Base-by-base conservation (phyloP, 2,797 vertebrate genomes). In the Clarias platycephalus region DNA sequence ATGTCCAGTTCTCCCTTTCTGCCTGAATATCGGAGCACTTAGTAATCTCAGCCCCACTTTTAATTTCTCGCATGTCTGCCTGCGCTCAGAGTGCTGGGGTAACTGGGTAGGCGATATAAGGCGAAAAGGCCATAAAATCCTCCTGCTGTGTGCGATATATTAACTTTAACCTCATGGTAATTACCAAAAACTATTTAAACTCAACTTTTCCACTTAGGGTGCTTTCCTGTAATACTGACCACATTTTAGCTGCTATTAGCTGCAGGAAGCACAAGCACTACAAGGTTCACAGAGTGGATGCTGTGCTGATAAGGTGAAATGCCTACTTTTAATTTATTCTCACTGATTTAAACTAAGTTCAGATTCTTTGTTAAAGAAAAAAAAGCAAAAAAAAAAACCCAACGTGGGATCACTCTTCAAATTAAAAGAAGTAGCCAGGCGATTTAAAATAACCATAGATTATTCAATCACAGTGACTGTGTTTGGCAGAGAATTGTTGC, bases 11-110 rank as follows among this genome's bases (percentile, higher is more conserved):
- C 84, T 85, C 67, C 84, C 80, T 64, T 81, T 84, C 85, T 83
- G 80, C 82, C 80, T 83, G 84, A 89, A 90, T 87, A 87, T 89
- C 87, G 28, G 86, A 88, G 86, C 86, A 88, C 86, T 93, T 92
- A 92, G 87, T 89, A 90, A 93, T 93, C 68, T 89, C 85, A 88
- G 87, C 84, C 88, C 87, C 82, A 84, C 90, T 91, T 91, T 93
- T 94, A 93, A 94, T 94, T 94, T 94, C 92, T 90, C 93, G 93
- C 92, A 93, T 93, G 92, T 92, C 92, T 94, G 93, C 91, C 91
- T 93, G 91, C 90, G 89, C 91, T 93, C 83, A 89, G 91, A 93
- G 91, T 91, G 92, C 92, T 93, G 90, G 91, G 92, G 90, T 85
- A 82, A 70, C 91, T 91, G 91, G 89, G 89, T 91, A 91, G 90